These are phyloP conservation scores for Stichopus chloronotus DNA, from an alignment of 35 echinoderm and acorn worm species.

Conservation along the genomic window DNA sequence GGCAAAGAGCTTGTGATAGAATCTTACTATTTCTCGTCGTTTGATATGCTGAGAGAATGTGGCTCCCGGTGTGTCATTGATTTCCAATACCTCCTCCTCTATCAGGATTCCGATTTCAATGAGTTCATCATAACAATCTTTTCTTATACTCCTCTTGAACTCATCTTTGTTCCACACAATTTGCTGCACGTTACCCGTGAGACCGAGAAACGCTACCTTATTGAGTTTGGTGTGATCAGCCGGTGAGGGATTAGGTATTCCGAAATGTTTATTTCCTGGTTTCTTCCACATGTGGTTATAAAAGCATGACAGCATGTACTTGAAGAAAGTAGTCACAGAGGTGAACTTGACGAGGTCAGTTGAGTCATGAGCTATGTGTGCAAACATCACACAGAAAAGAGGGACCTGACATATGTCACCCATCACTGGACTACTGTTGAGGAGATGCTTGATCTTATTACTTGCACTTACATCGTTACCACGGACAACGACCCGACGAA, in stretches of 20 bases:
- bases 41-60: background rate
- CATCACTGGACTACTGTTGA: too few relatives aligned
- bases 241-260: background rate
- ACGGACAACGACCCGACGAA: background rate
- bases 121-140: constrained; percentile 19
- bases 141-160: background rate
- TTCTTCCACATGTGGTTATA: background rate
- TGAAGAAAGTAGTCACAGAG: background rate
- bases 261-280: background rate
- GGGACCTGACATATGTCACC: too few relatives aligned
- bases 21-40: background rate
- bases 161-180: background rate
- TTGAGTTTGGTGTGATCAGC: background rate
- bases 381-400: too few relatives aligned
- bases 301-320: background rate
- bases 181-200: background rate
- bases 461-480: background rate
- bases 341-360: background rate
- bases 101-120: background rate
- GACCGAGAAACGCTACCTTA: background rate
- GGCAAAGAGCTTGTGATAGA: constrained; percentile 36
- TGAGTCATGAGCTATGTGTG: too few relatives aligned
- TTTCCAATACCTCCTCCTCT: background rate
- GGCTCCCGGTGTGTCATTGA: background rate
- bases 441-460: too few relatives aligned